Base-by-base conservation (phyloP, 2,888 invertebrate species). In the Allolobophora icterica region DNA sequence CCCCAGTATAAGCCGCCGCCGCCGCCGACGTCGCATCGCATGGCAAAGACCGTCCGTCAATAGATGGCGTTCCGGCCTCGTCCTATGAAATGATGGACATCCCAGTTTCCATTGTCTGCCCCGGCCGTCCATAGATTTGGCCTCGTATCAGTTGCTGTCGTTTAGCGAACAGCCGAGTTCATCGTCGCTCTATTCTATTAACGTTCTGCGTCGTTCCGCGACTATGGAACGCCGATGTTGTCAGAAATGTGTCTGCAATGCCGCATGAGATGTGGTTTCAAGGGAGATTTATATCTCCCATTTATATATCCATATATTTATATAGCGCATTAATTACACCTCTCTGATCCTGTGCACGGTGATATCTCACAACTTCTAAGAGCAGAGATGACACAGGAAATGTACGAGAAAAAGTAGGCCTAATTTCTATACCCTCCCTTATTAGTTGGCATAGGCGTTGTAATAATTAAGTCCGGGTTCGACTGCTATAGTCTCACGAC, bases 51-150 rank as follows among this genome's bases (percentile, higher is more conserved):
- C 52, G 52, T 52, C 52, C 30, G 71, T 71, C 71, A 71, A n/a
- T 71, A 71, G 71, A n/a, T 71, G 71, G 71, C 71, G 71, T 71
- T 8, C n/a, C 17, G 71, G 71, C 71, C 71, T 71, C 71, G 17
- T 71, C 1, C 71, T 4, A n/a, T n/a, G n/a, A 21, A n/a, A 71
- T 71, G 71, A 71, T 71, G 71, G 71, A 71, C 71, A 71, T 71
- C 71, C 71, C 71, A n/a, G n/a, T 71, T 71, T 71, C 71, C n/a
- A 71, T 71, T 71, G 71, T 71, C 71, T 71, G 71, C 71, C 71
- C 71, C n/a, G 17, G n/a, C 8, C 71, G 71, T 71, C n/a, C 30
- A n/a, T 71, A n/a, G 71, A 71, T 30, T 71, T 71, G 71, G 71
- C 71, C n/a, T 71, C 30, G 71, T 71, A 71, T 71, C 71, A 71